Conservation (phyloP, 2,113 vertebrate species). For the Leptosomus discolor region DNA sequence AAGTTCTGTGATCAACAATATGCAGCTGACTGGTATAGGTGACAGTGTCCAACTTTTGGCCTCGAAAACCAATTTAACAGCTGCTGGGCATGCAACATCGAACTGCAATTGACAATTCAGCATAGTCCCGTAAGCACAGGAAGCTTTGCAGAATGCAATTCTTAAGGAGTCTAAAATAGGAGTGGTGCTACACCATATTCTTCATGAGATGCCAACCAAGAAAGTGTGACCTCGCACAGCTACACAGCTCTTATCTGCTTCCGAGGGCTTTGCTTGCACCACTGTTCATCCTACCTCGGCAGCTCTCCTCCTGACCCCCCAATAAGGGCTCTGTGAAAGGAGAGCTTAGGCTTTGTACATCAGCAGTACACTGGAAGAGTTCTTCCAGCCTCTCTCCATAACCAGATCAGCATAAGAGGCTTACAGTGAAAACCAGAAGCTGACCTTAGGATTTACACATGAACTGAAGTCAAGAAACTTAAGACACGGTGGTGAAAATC, state of each 20-base stretch:
- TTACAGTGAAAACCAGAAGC: constrained; percentile 40
- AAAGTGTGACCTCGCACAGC: neutral
- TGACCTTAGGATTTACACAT: neutral
- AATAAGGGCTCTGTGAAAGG: neutral
- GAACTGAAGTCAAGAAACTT: neutral
- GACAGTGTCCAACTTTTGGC: neutral
- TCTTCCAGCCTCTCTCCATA: constrained; percentile 18
- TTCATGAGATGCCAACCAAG: neutral
- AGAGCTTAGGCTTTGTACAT: neutral
- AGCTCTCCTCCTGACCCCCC: neutral
- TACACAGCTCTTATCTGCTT: neutral
- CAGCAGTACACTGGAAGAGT: neutral
- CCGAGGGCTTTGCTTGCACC: neutral
- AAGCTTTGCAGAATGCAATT: neutral
- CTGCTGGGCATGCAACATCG: neutral
- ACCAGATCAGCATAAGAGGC: constrained; percentile 11
- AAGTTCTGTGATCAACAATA: neutral
- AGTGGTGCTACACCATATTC: neutral
- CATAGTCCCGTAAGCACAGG: neutral
- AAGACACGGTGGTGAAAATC: neutral
- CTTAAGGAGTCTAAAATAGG: neutral
- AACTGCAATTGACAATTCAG: neutral
- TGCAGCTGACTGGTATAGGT: neutral
- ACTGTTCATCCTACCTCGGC: neutral
- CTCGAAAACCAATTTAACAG: neutral